Evolutionary conservation across 37 sponge, comb jelly and placozoan genomes (phyloP), one percentile per base, ranked within the genome.

Genomic region (Bolinopsis microptera): DNA sequence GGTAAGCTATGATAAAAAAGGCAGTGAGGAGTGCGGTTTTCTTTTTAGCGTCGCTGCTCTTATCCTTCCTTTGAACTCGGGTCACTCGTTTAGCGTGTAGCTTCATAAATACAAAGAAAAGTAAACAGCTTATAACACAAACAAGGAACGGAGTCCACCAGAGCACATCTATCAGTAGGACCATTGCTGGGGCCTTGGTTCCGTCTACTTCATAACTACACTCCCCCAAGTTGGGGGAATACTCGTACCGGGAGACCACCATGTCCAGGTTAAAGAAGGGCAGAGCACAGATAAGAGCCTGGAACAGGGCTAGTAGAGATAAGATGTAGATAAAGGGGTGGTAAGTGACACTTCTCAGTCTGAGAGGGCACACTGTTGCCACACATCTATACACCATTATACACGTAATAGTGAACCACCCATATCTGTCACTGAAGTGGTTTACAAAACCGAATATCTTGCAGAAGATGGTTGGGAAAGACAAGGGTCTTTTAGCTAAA

Each of bases 71-170:
- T 8, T 30, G 28, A n/a, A 0, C 48, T 1, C 35, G 38, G 31
- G n/a, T 27, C 30, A 86, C 39, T 27, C 35, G 8, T 0, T 9
- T 16, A 24, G 90, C 18, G 18, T 86, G 90, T 23, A 34, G 13
- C 0, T 40, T 86, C 90, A 86, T 86, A 48, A n/a, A 35, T 25
- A 86, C 24, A 26, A 41, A 37, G 61, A 86, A 86, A 27, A 86
- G 1, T 0, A 39, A 16, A 25, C 61, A 86, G 61, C 90, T 86
- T 3, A 86, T 0, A 16, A 86, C 2, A 27, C 90, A 86, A 24
- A n/a, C 21, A 18, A 86, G 32, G 90, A 86, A 86, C 18, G 90
- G 90, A 30, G 48, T 48, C 90, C 90, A 86, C 61, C 61, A 86
- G 41, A 86, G 41, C 2, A n/a, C 61, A 39, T 86, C 90, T 41